Percentiles rank a stretch among this genome's conserved stretches.
Evolutionary conservation across 2,888 invertebrate species (phyloP).

Genomic region (Tachina lurida): DNA sequence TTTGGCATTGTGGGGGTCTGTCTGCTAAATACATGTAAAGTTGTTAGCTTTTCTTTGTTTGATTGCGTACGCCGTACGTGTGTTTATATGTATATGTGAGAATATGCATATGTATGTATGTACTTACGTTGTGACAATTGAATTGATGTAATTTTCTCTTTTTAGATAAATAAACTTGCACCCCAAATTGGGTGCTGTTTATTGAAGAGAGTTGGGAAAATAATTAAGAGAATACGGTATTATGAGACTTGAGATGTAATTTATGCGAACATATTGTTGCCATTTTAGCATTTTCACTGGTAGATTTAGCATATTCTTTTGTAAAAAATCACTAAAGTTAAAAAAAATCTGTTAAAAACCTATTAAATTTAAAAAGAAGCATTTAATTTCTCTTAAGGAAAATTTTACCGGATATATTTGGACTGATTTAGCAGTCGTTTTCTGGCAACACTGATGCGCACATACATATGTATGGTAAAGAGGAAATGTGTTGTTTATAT

Average conservation of each 20-base stretch:
- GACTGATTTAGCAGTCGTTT: too few species aligned
- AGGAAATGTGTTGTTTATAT: conserved; percentile 58
- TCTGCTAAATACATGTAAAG: not conserved
- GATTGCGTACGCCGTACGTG: conserved; percentile 45
- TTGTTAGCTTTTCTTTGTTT: not conserved
- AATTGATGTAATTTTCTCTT: not conserved
- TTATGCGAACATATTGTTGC: conserved; percentile 28
- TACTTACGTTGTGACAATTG: too few species aligned
- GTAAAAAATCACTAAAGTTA: too few species aligned
- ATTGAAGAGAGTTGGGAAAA: conserved; percentile 38
- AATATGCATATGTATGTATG: too few species aligned
- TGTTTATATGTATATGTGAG: not conserved
- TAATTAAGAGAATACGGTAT: conserved; percentile 28
- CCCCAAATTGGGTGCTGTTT: not conserved
- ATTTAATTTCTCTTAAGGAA: too few species aligned
- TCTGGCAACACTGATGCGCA: conserved; percentile 3
- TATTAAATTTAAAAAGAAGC: too few species aligned
- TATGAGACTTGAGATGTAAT: conserved; percentile 7
- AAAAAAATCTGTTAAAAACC: too few species aligned
- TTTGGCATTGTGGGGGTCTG: too few species aligned
- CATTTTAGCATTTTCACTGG: too few species aligned
- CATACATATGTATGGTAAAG: conserved; percentile 51
- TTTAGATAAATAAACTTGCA: not conserved
- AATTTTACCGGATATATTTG: too few species aligned
- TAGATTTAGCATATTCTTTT: too few species aligned